Percentiles rank a stretch among this genome's conserved stretches.
Conservation (phyloP, 2,113 vertebrate genomes). For the Marmota monax region DNA sequence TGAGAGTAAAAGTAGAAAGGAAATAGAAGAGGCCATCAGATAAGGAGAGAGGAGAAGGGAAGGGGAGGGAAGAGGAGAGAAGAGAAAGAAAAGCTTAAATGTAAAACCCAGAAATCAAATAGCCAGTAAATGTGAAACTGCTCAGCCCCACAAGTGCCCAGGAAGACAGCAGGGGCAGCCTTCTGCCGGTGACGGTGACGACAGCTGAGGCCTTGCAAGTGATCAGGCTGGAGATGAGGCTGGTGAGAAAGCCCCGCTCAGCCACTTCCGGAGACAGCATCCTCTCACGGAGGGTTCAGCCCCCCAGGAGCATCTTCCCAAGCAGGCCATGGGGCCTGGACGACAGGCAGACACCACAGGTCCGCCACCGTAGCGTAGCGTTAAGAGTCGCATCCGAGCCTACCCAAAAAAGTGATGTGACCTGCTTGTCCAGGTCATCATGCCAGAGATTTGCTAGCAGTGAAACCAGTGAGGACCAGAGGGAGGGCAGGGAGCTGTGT, state of each 20-base stretch:
- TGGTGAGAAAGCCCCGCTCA: background rate
- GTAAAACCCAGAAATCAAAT: background rate
- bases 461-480: no score
- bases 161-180: background rate
- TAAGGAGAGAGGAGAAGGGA: background rate
- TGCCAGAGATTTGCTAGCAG: no score
- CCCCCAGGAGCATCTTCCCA: no score
- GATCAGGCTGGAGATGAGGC: accelerated
- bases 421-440: no score
- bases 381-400: no score
- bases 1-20: background rate
- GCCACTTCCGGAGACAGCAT: background rate
- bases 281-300: no score
- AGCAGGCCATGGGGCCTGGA: no score
- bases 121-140: background rate
- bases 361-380: no score
- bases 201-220: background rate
- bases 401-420: no score
- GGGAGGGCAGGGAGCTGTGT: no score
- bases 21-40: background rate
- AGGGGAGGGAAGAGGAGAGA: background rate
- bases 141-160: no score
- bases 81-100: background rate
- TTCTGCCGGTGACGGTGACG: background rate
- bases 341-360: no score